phyloP scores from a whole-genome alignment of 2,888 invertebrate genomes.

The Brachyptera risi region DNA sequence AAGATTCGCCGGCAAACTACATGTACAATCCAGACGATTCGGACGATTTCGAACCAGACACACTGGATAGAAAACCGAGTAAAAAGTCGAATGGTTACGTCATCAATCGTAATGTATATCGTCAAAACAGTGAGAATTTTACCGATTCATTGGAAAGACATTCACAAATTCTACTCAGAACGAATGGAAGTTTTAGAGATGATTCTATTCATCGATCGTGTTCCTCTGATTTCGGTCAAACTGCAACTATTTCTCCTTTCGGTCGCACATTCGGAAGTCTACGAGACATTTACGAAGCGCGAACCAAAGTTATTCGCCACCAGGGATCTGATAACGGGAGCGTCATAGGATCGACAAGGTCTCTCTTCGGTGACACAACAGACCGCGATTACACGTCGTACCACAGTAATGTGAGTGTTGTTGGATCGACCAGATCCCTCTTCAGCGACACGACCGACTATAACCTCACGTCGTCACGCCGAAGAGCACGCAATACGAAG shows the following conservation, averaged over 20 bases:
- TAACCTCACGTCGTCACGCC: constrained; percentile 37
- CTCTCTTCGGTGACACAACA: background rate
- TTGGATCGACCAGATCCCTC: background rate
- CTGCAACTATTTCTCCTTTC: constrained; percentile 31
- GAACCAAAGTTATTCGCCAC: constrained; percentile 23
- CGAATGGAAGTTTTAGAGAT: constrained; percentile 64
- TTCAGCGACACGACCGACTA: constrained; percentile 43
- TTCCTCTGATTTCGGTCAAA: background rate
- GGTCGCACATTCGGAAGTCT: constrained; percentile 60
- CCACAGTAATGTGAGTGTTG: background rate
- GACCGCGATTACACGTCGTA: too few species aligned
- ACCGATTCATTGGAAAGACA: constrained; percentile 55
- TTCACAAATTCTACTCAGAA: constrained; percentile 57
- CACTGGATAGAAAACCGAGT: constrained; percentile 73
- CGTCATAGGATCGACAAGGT: constrained; percentile 1
- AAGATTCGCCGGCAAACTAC: constrained; percentile 74
- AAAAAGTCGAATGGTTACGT: constrained; percentile 39
- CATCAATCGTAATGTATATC: background rate
- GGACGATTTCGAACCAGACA: constrained; percentile 81
- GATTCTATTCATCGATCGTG: background rate
- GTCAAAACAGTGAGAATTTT: constrained; percentile 34
- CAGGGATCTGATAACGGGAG: background rate
- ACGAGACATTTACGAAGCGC: constrained; percentile 69
- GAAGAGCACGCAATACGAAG: background rate
- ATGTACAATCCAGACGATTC: constrained; percentile 67